Base-by-base conservation (phyloP, 2,888 invertebrate genomes). In the Agonopterix arenella region DNA sequence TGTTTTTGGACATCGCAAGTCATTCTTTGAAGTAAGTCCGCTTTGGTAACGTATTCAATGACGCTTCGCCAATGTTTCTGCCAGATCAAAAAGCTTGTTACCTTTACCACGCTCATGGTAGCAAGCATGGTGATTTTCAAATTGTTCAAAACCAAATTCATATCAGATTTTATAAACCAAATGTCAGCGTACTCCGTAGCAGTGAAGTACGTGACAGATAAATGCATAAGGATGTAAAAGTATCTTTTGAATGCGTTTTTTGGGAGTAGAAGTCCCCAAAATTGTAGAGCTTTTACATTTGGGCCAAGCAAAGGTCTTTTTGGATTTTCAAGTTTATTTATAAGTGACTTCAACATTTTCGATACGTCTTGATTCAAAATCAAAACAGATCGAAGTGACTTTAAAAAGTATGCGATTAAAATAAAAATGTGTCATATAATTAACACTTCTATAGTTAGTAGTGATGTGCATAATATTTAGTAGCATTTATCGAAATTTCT, bases 251-350 rank as follows among this genome's bases (percentile, higher is more conserved):
- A 56, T 8, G 37, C 8, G 43, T 67, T 73, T 13, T 74, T 56
- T 0, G 86, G 85, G n/a, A 86, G 57, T 2, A 88, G 45, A 0
- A 86, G 51, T 0, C 86, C 86, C 85, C 86, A 86, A 51, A 88
- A 84, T 61, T 80, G 54, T 28, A 88, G 58, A 0, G 77, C 73
- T 37, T 70, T 79, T 0, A 84, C 63, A 55, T 86, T 88, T 4
- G 84, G 86, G 0, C 86, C 86, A 0, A 88, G 59, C 36, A 88
- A 59, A 1, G 86, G 85, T 36, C 62, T 64, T 11, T 74, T 56
- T 1, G 79, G 73, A 51, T 80, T 66, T 68, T 86, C 86, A 18
- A 86, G 66, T 60, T 74, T 83, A 28, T 64, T 51, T 0, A 77
- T 52, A 53, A 79, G 51, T 44, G 56, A 54, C 54, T 58, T 58